Evolutionary conservation across 64 coral and sea anemone species (phyloP), one percentile per base, ranked within the genome.

Genomic region (Stylophora pistillata): DNA sequence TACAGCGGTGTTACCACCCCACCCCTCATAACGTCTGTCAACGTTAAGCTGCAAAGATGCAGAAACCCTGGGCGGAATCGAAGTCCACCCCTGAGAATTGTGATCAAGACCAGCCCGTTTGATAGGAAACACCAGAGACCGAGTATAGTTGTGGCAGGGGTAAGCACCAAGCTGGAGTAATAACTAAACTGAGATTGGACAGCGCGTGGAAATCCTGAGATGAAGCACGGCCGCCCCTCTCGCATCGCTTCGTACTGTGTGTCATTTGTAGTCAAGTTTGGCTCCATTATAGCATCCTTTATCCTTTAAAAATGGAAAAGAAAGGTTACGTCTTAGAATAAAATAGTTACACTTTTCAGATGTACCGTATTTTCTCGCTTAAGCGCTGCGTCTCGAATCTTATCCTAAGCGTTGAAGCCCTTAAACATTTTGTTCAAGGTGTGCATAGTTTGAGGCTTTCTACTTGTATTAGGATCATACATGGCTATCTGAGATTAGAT

Each of bases 121-220:
- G 80, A 84, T 21, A 84, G 58, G 80, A 84, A 84, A 70, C 80
- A 84, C 80, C 80, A 84, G 2, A 84, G 33, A 25, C 30, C 80
- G 4, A 84, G 16, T 33, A 84, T 21, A 4, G 13, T 14, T 12
- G 80, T 84, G 3, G 53, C 13, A 4, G 80, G 80, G 14, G 61
- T 69, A 21, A 84, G 61, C n/a, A 70, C 33, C 15, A 84, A 84
- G 34, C 69, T 84, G 0, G 80, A 84, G 20, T 84, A 84, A 53
- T 84, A 54, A 53, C 66, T 69, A 41, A 69, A 84, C 13, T 70
- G n/a, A 1, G 9, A 21, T 62, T 84, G 80, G 13, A 84, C 14
- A 10, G 61, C 17, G 14, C 69, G 34, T 41, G 80, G 28, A 15
- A 68, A 37, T 69, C 20, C 80, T 1, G 60, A 13, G 20, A 53